A percentile compares a stretch with the other conserved stretches of the same genome.
Conservation (phyloP, 2,113 vertebrate species). For the Peromyscus californicus region DNA sequence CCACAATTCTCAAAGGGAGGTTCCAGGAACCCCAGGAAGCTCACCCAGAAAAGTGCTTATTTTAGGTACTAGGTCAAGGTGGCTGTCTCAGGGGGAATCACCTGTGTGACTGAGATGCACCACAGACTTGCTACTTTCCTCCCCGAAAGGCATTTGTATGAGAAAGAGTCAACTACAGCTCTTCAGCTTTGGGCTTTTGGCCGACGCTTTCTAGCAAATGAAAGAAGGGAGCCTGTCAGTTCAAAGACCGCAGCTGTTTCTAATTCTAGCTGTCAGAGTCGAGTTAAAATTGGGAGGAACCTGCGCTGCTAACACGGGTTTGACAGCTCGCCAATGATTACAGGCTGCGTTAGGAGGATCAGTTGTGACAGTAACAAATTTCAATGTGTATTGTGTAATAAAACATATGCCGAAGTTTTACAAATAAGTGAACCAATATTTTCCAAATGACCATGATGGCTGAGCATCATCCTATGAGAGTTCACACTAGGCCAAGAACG, state of each 20-base stretch:
- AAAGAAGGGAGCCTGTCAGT: background rate
- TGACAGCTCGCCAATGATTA: background rate
- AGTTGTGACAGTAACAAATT: background rate
- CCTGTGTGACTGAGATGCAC: background rate
- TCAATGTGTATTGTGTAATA: background rate
- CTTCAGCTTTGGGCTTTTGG: background rate
- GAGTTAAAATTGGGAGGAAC: conserved; percentile 11
- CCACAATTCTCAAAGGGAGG: background rate
- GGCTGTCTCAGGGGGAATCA: background rate
- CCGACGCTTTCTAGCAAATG: conserved; percentile 27
- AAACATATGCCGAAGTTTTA: conserved; percentile 21
- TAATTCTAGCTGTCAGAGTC: background rate
- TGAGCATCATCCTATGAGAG: background rate
- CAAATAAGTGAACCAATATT: conserved; percentile 29
- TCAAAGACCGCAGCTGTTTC: conserved; percentile 7
- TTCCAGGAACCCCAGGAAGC: background rate
- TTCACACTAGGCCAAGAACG: background rate
- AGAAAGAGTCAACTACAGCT: background rate
- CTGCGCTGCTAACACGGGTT: background rate
- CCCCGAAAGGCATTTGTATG: background rate
- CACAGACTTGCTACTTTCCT: background rate
- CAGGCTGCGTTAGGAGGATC: background rate
- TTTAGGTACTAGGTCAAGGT: background rate
- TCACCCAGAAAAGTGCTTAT: background rate
- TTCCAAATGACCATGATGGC: conserved; percentile 12